Base-by-base conservation (phyloP, 2,113 vertebrate species). In the Channa argus region DNA sequence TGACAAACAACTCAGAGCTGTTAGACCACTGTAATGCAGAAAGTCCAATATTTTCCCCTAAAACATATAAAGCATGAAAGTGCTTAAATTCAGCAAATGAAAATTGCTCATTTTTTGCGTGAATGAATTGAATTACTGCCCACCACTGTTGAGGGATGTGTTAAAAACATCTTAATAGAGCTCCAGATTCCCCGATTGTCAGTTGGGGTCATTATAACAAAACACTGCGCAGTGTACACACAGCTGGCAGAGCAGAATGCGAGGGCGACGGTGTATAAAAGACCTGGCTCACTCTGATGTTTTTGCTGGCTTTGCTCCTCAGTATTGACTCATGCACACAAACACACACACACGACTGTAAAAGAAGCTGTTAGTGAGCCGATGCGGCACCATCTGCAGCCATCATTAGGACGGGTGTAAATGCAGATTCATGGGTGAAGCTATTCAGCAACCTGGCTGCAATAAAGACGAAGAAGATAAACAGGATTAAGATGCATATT, bases 311-410 rank as follows among this genome's bases (percentile, higher is more conserved):
- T 83, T 74, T 81, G 84, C 77, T 81, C 63, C 72, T 77, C 75
- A 54, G 15, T 33, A 47, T 54, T 64, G 75, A 14, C 68, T 51
- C 59, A 59, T 12, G 15, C 58, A 56, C 51, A 45, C 39, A n/a
- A 24, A 8, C 13, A 38, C 38, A 12, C 45, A 56, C n/a, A n/a
- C 39, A 24, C 0, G 51, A 64, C 47, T 84, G 71, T 71, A 83
- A 84, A 90, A 88, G 82, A 86, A 90, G 86, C 86, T 52, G 87
- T 80, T 89, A 81, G 81, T 46, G 73, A 74, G 70, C 77, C 37
- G 82, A 82, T 64, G 34, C 65, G 80, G 15, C 2, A 24, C 87
- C 89, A 92, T 93, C 88, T 93, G 92, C 81, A 83, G 55, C 75
- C 53, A 47, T 88, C 85, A 84, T 92, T 87, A 84, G 54, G 77